Conservation (phyloP, 2,797 vertebrate genomes). For the Arctocebus calabarensis region DNA sequence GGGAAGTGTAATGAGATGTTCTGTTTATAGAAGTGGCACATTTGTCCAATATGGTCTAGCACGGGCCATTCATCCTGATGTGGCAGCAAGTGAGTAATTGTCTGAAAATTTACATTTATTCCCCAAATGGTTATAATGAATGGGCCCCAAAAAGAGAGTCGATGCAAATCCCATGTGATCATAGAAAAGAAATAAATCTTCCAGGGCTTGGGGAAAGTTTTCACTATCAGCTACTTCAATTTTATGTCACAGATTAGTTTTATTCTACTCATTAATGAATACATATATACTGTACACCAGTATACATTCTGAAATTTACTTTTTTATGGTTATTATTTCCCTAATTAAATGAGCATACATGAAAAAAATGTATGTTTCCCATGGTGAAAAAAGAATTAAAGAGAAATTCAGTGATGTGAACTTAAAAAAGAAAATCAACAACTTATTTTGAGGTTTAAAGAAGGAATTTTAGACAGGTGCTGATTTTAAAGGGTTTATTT, state of each 20-base stretch:
- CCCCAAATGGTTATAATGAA: constrained; percentile 44
- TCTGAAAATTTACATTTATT: constrained; percentile 30
- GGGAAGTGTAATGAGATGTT: not conserved
- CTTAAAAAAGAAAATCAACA: constrained; percentile 38
- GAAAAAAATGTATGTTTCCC: constrained; percentile 4
- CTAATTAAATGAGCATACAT: constrained; percentile 32
- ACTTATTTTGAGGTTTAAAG: constrained; percentile 36
- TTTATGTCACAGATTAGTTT: not conserved
- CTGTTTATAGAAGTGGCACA: constrained; percentile 53
- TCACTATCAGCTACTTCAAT: not conserved
- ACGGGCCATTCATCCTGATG: constrained; percentile 45
- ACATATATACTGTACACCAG: not conserved
- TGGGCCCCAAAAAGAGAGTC: not conserved
- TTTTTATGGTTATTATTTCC: constrained; percentile 38
- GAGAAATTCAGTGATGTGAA: constrained; percentile 15
- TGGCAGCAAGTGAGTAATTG: not conserved
- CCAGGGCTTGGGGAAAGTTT: not conserved
- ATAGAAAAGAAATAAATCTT: not conserved
- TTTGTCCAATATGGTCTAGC: constrained; percentile 57
- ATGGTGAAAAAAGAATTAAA: constrained; percentile 47
- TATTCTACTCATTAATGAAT: not conserved
- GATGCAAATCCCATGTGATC: not conserved
- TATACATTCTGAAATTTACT: not conserved
- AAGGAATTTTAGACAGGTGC: constrained; percentile 42
- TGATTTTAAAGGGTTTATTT: constrained; percentile 1